These are phyloP conservation scores for Mustelus asterias DNA, from an alignment of 2,113 vertebrate genomes.

Conservation along the genomic window DNA sequence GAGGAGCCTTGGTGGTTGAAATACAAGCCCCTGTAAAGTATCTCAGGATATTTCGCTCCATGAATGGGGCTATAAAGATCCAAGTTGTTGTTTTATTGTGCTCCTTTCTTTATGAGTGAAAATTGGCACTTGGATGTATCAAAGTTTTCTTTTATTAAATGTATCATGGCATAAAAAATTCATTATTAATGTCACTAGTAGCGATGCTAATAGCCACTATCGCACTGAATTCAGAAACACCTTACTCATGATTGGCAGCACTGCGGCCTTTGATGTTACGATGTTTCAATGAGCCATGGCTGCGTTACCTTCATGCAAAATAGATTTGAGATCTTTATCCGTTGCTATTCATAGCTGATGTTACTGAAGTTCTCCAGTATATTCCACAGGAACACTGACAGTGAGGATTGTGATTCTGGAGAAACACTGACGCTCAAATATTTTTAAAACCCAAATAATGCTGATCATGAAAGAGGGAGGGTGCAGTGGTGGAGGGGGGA, in stretches of 20 bases:
- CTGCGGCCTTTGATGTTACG: not conserved
- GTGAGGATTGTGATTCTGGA: not conserved
- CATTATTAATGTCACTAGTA: not conserved
- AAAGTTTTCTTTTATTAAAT: not conserved
- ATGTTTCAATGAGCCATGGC: not conserved
- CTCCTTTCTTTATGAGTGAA: not conserved
- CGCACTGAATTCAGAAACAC: slow-evolving; percentile 2
- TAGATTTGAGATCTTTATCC: slow-evolving; percentile 18
- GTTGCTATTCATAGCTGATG: slow-evolving; percentile 6
- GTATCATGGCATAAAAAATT: not conserved
- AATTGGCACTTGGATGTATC: not conserved
- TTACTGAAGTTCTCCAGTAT: not conserved
- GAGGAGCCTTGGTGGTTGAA: too few relatives aligned
- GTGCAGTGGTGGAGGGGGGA: too few relatives aligned
- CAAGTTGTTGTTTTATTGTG: not conserved
- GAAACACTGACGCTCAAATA: not conserved
- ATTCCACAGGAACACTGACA: not conserved
- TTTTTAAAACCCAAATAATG: not conserved
- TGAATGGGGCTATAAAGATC: not conserved
- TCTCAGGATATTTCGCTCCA: not conserved
- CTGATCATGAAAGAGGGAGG: not conserved
- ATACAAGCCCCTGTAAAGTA: not conserved
- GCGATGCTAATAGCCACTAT: not conserved
- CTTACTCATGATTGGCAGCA: not conserved
- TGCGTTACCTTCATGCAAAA: slow-evolving; percentile 25